Base-by-base conservation (phyloP, 2,113 vertebrate genomes). In the Channa maculata region DNA sequence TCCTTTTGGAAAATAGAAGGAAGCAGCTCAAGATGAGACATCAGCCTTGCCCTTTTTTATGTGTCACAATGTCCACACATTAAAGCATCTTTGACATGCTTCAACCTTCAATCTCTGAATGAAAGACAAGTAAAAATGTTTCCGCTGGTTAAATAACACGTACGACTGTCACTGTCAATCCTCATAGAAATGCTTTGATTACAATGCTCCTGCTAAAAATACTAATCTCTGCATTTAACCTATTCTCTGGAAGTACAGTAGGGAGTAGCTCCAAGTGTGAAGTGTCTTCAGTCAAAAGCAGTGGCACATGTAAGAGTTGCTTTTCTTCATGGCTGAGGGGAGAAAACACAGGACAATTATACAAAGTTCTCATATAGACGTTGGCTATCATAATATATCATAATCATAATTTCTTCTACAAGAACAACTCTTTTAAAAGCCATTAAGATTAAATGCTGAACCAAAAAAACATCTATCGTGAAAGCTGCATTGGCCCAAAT, bases 361-460 rank as follows among this genome's bases (percentile, higher is more conserved):
- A 41, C 39, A 73, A 46, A 48, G 39, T 41, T 34, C 15, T 39
- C 8, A 5, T 11, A 54, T 11, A 54, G 34, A 33, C 59, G 33
- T 60, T n/a, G n/a, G n/a, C n/a, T n/a, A n/a, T n/a, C n/a, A n/a
- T n/a, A n/a, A n/a, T n/a, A n/a, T n/a, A n/a, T n/a, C n/a, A n/a
- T n/a, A n/a, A n/a, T n/a, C n/a, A n/a, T 45, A 10, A 63, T 41
- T 54, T 5, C 10, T 8, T 65, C 39, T 52, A 9, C 39, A 34
- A 53, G 12, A 48, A 12, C 43, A 11, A 53, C 8, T 67, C 6
- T 44, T 52, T 60, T 48, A 10, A 41, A 71, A 44, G 8, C 52
- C 8, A 70, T 74, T 52, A 53, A 54, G 6, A 55, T 55, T n/a
- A 65, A 65, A 62, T 52, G 43, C 46, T 48, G 4, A 5, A 62